phyloP scores from a whole-genome alignment of 2,113 vertebrate species.

The Lycaon pictus region DNA sequence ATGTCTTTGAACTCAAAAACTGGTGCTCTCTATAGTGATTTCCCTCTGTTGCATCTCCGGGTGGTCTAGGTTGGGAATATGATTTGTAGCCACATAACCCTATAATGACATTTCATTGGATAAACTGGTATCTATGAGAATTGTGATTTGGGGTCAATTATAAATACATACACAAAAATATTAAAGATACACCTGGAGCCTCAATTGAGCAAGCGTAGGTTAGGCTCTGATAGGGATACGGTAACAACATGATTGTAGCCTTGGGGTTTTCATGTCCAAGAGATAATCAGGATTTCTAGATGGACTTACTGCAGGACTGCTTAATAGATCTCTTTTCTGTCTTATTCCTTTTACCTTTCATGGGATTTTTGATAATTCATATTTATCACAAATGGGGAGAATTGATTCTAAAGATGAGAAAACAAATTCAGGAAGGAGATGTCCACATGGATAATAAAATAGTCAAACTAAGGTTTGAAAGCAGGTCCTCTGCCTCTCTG shows the following conservation, averaged over 20 bases:
- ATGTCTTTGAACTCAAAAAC: background rate
- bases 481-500: background rate
- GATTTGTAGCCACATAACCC: background rate
- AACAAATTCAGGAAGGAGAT: background rate
- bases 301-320: background rate
- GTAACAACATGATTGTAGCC: background rate
- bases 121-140: background rate
- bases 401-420: conserved; percentile 43
- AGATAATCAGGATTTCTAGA: background rate
- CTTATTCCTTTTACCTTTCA: background rate
- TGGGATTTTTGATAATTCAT: background rate
- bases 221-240: background rate
- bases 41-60: background rate
- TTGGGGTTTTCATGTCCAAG: background rate
- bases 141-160: background rate
- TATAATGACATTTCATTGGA: background rate
- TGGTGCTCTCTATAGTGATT: background rate
- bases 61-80: background rate
- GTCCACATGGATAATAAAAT: background rate
- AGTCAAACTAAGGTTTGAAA: background rate
- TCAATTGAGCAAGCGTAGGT: background rate
- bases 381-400: background rate
- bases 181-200: background rate
- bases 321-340: background rate
- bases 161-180: background rate